Base-by-base conservation (phyloP, 1,140 invertebrate genomes). In the Thalassaphorura encarpata region DNA sequence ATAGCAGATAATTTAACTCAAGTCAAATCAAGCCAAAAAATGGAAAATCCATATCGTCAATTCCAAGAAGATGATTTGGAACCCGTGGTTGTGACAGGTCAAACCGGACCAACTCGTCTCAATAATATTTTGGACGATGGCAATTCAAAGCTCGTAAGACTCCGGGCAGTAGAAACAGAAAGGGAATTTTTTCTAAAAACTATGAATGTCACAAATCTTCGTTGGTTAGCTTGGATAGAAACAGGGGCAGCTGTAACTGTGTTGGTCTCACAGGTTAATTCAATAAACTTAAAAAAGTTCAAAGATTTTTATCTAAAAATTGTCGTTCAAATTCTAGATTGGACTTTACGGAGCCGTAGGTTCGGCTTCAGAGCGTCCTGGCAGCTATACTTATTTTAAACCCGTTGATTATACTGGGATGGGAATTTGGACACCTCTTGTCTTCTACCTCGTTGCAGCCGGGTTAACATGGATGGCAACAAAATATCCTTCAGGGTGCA, bases 401-500 rank as follows among this genome's bases (percentile, higher is more conserved):
- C n/a, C n/a, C n/a, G n/a, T n/a, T n/a, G n/a, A n/a, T n/a, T n/a
- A n/a, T n/a, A n/a, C 28, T 11, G 54, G 45, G 23, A 50, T 56
- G 11, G 54, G 54, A 23, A 56, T 56, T 24, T 56, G 54, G 54
- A 29, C 19, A 33, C 54, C 54, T 11, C 4, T 56, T 18, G 18
- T 56, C 33, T 39, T 56, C 26, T 56, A 49, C 27, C 33, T 45
- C 11, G 46, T 56, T n/a, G 54, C 19, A 5, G 8, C 54, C 3
- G 54, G 54, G 6, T n/a, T 56, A 8, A 19, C 29, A 5, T 49
- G n/a, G 13, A 5, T 56, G n/a, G 8, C 45, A 6, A 27, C 46
- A 13, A 56, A 56, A 28, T 33, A 23, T 8, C 54, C 54, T 15
- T 47, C 54, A n/a, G 54, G 54, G 3, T 56, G 54, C 33, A 31